A percentile compares a stretch with the other conserved stretches of the same genome.
These are phyloP conservation scores for Gorilla gorilla DNA, from an alignment of 2,113 vertebrate species.

Conservation along the genomic window DNA sequence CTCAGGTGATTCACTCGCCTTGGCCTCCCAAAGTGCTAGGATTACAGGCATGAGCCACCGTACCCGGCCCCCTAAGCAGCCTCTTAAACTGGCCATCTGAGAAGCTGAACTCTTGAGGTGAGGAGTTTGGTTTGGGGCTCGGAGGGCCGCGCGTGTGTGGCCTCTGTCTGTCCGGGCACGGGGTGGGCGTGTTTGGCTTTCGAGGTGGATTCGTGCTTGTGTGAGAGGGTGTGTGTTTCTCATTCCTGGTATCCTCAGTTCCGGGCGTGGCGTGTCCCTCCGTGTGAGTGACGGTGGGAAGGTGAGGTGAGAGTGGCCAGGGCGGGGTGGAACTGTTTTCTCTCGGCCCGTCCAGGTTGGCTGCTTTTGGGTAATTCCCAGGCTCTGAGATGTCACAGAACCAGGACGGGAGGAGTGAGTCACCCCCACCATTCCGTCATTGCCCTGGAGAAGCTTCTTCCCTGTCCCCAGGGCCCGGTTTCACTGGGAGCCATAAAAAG, in stretches of 20 bases:
- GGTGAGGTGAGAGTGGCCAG: neutral
- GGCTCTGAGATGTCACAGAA: neutral
- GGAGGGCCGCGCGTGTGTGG: rapidly evolving
- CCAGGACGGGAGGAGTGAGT: conserved; percentile 38
- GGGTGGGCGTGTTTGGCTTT: neutral
- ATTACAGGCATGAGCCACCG: too few relatives aligned
- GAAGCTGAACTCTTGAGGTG: neutral
- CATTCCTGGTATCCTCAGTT: neutral
- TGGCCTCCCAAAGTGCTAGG: too few relatives aligned
- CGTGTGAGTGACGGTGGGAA: neutral
- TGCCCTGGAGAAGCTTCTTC: conserved; percentile 29
- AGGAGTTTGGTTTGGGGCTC: neutral
- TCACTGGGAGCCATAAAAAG: conserved; percentile 44
- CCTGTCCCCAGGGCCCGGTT: conserved; percentile 59
- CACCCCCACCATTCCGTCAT: neutral
- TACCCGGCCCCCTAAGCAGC: too few relatives aligned
- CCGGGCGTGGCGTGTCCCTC: neutral
- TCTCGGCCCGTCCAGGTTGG: neutral
- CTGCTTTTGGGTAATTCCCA: conserved; percentile 48
- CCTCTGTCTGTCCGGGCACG: neutral
- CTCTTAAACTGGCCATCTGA: neutral
- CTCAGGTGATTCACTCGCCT: too few relatives aligned
- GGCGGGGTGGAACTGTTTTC: neutral
- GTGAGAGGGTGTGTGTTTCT: neutral
- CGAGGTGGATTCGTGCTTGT: neutral